A percentile compares a stretch with the other conserved stretches of the same genome.
Conservation (phyloP, 2,888 invertebrate species). For the Platypus cylindrus region DNA sequence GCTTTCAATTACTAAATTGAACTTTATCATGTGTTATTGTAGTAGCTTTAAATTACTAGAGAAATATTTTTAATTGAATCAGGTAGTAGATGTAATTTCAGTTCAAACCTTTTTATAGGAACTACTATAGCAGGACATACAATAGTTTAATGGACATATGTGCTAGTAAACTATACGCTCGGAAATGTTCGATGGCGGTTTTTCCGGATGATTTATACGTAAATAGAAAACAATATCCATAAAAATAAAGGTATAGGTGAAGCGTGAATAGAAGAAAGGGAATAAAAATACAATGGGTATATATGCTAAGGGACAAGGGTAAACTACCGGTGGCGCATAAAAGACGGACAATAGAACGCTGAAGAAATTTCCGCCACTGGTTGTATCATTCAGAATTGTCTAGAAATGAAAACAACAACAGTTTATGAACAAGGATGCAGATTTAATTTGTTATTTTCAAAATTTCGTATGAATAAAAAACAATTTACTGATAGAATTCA, state of each 20-base stretch:
- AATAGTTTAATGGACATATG: conserved; percentile 15
- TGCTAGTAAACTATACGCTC: conserved; percentile 12
- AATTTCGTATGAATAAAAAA: too few relatives aligned
- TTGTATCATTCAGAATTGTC: conserved; percentile 1
- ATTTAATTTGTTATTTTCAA: too few relatives aligned
- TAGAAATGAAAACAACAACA: conserved; percentile 3
- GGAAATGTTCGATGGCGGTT: conserved; percentile 17
- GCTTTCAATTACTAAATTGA: too few relatives aligned
- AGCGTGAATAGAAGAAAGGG: conserved; percentile 23
- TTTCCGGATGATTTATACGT: conserved; percentile 27
- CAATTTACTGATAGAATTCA: too few relatives aligned
- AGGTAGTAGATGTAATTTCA: too few relatives aligned
- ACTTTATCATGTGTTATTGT: too few relatives aligned
- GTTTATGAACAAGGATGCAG: too few relatives aligned
- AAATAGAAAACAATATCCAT: conserved; percentile 29
- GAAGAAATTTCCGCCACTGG: conserved; percentile 8
- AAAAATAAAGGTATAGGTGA: conserved; percentile 28
- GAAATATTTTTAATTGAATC: too few relatives aligned
- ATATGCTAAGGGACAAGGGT: conserved; percentile 22
- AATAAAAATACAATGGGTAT: conserved; percentile 25
- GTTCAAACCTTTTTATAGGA: conserved; percentile 2
- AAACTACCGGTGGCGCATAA: conserved; percentile 14
- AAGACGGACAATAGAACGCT: conserved; percentile 6
- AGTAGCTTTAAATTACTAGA: too few relatives aligned
- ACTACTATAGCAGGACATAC: conserved; percentile 3